Conservation (phyloP, 2,888 invertebrate species). For the Cenopis cana region DNA sequence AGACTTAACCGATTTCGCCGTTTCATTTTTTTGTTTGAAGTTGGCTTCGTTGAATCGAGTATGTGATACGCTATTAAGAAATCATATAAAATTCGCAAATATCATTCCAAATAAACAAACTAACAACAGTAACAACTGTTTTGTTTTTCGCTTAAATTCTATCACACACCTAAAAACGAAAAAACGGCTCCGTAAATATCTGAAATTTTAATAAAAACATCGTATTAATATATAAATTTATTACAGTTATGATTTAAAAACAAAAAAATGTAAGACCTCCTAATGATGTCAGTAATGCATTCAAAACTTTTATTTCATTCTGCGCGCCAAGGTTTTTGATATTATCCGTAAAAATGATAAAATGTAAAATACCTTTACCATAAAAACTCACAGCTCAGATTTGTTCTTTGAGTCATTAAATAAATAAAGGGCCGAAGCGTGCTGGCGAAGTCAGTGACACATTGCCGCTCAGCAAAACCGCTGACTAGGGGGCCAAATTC, state of each 20-base stretch:
- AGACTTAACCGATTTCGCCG: conserved; percentile 45
- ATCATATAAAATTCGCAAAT: neutral
- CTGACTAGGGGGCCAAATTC: conserved; percentile 15
- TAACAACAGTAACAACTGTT: no score
- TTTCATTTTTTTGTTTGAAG: conserved; percentile 14
- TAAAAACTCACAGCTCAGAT: neutral
- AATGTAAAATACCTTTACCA: neutral
- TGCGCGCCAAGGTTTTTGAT: no score
- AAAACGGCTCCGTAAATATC: no score
- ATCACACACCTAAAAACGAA: no score
- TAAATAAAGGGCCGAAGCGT: conserved; percentile 11
- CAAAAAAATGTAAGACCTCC: no score
- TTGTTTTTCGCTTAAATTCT: no score
- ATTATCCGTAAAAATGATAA: neutral
- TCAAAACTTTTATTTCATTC: neutral
- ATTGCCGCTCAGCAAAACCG: conserved; percentile 20
- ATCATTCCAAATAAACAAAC: no score
- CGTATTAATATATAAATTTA: no score
- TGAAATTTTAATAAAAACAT: no score
- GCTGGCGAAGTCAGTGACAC: conserved; percentile 16
- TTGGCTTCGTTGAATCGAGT: neutral
- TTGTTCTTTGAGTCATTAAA: conserved; percentile 8
- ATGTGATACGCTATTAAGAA: neutral
- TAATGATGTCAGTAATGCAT: no score
- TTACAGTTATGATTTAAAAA: no score